Conservation (phyloP, 2,113 vertebrate species). For the Podarcis muralis region DNA sequence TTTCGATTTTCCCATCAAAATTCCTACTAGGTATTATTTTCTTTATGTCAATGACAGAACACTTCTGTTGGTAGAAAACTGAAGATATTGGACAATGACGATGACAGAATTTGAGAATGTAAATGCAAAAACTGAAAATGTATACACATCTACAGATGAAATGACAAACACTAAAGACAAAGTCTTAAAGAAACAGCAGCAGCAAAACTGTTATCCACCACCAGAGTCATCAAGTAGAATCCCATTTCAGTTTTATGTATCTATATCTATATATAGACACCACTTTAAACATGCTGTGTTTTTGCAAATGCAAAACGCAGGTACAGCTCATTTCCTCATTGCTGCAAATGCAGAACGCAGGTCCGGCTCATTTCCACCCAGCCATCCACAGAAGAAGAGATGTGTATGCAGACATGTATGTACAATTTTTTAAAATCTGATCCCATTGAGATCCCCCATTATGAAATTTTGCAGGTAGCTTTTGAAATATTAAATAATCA, state of each 20-base stretch:
- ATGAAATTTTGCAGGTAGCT: too few relatives aligned
- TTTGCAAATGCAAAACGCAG: not conserved
- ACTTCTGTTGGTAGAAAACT: not conserved
- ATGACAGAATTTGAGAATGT: not conserved
- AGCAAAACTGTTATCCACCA: not conserved
- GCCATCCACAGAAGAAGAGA: not conserved
- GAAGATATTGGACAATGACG: not conserved
- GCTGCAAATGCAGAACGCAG: not conserved
- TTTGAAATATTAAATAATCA: too few relatives aligned
- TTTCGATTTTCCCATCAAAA: not conserved
- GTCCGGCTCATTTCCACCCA: not conserved
- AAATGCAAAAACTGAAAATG: not conserved
- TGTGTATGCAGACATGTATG: not conserved
- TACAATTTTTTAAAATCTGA: not conserved
- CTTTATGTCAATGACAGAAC: not conserved
- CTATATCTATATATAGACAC: not conserved
- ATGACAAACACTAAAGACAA: not conserved
- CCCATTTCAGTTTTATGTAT: not conserved
- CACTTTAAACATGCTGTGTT: not conserved
- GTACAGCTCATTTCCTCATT: not conserved
- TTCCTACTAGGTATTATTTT: not conserved
- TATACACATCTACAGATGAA: not conserved
- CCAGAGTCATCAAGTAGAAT: not conserved
- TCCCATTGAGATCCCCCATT: too few relatives aligned
- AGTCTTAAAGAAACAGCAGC: not conserved